These are phyloP conservation scores for Eilema griseolum DNA, from an alignment of 2,888 invertebrate genomes.

Conservation along the genomic window DNA sequence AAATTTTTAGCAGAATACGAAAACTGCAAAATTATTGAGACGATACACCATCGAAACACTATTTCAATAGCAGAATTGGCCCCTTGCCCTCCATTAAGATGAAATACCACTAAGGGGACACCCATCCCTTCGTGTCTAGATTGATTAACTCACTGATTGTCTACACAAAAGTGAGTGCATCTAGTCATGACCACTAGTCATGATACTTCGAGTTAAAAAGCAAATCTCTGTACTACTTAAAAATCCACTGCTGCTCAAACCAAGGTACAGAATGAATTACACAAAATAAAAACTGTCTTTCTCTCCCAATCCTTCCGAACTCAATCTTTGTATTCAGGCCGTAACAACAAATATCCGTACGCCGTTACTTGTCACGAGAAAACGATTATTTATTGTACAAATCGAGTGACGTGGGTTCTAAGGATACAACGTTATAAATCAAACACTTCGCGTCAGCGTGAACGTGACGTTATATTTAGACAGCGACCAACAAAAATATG, in stretches of 20 bases:
- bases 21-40: no score
- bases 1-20: no score
- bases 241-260: background rate
- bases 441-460: conserved; percentile 57
- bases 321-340: conserved; percentile 62
- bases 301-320: conserved; percentile 14
- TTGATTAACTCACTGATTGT: no score
- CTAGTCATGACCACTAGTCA: no score
- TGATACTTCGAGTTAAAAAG: no score
- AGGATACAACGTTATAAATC: conserved; percentile 71
- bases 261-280: background rate
- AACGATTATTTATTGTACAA: conserved; percentile 75
- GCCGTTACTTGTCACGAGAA: conserved; percentile 60
- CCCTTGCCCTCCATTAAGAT: no score
- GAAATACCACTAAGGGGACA: no score
- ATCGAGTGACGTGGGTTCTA: conserved; percentile 74
- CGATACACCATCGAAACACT: no score
- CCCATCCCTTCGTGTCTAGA: no score
- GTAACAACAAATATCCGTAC: conserved; percentile 66
- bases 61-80: no score
- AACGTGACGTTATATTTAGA: conserved; percentile 52
- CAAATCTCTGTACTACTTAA: background rate
- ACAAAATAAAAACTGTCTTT: conserved; percentile 8
- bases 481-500: conserved; percentile 35
- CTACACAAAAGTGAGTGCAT: no score